Conservation (phyloP, 37 sponge, comb jelly and placozoan species). For the Diacarnus erythraeanus region DNA sequence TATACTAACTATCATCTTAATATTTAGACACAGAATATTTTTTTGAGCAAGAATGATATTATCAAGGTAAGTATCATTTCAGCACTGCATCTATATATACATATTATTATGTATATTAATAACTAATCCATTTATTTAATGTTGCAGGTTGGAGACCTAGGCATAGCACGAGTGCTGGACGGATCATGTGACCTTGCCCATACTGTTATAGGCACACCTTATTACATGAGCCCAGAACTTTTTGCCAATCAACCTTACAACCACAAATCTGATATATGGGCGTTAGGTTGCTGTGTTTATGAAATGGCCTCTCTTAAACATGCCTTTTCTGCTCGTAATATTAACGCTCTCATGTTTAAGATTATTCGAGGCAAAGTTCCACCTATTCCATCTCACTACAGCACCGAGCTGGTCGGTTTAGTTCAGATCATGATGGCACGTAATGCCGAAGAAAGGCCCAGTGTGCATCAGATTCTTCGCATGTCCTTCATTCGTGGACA, state of each 20-base stretch:
- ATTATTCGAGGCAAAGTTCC: slow-evolving; percentile 81
- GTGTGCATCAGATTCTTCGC: slow-evolving; percentile 68
- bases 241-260: slow-evolving; percentile 90
- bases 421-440: slow-evolving; percentile 72
- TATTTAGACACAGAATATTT: slow-evolving; percentile 92
- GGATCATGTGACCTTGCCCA: slow-evolving; percentile 86
- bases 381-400: slow-evolving; percentile 71
- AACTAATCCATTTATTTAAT: background rate
- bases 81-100: background rate
- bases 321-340: slow-evolving; percentile 87
- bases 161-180: slow-evolving; percentile 94
- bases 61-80: slow-evolving; percentile 79
- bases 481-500: slow-evolving; percentile 60
- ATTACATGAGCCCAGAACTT: slow-evolving; percentile 98
- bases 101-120: no score
- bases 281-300: slow-evolving; percentile 94
- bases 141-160: slow-evolving; percentile 89
- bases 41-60: slow-evolving; percentile 87
- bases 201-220: slow-evolving; percentile 96
- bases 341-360: slow-evolving; percentile 81
- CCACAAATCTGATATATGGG: slow-evolving; percentile 88
- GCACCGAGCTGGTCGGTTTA: slow-evolving; percentile 60
- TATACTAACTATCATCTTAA: background rate
- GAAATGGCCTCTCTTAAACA: slow-evolving; percentile 94
- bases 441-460: slow-evolving; percentile 70